Percentiles rank a stretch among this genome's conserved stretches.
Evolutionary conservation across 2,113 vertebrate species (phyloP).

Genomic region (Dicaeum eximium): DNA sequence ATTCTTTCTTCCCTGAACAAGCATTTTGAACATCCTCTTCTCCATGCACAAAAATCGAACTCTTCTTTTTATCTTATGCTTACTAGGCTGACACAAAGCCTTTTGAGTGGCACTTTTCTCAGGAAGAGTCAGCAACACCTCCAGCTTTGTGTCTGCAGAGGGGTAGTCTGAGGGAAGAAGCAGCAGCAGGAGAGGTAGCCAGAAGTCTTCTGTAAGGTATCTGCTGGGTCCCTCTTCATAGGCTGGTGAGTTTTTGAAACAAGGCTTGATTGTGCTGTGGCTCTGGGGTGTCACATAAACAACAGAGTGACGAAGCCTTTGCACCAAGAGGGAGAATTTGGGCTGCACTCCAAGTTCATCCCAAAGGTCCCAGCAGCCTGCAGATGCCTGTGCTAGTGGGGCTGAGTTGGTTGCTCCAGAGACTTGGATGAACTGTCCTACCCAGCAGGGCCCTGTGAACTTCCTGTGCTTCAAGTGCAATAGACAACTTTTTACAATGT

Average conservation of each 20-base stretch:
- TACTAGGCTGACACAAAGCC: background rate
- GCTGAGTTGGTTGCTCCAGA: background rate
- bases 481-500: background rate
- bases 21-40: background rate
- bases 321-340: background rate
- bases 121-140: background rate
- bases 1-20: background rate
- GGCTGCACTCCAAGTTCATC: rapidly evolving
- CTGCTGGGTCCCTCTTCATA: rapidly evolving
- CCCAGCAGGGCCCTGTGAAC: background rate
- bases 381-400: background rate
- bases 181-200: background rate
- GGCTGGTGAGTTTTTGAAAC: background rate
- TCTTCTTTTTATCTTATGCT: background rate
- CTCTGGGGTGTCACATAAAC: background rate
- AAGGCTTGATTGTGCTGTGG: background rate
- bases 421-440: background rate
- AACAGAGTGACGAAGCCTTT: background rate
- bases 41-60: background rate
- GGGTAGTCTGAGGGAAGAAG: background rate
- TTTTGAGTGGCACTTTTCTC: background rate
- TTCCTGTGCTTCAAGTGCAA: background rate
- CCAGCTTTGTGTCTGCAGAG: background rate
- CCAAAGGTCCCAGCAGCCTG: background rate
- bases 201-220: background rate